Evolutionary conservation across 2,888 invertebrate species (phyloP).

Genomic region (Abrostola triplasia): DNA sequence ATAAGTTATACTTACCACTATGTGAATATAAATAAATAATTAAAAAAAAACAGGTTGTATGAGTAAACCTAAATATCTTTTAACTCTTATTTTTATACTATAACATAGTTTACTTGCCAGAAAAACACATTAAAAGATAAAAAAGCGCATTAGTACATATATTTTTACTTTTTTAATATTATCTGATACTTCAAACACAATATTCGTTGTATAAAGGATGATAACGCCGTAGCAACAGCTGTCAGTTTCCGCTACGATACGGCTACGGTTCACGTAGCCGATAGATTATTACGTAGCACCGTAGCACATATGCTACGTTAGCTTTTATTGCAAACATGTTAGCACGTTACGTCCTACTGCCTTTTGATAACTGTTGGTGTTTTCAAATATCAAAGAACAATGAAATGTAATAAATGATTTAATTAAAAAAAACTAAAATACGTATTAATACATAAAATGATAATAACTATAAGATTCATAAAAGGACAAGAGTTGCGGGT

Average conservation of each 20-base stretch:
- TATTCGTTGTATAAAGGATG: constrained; percentile 15
- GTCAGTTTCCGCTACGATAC: constrained; percentile 25
- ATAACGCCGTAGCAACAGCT: constrained; percentile 42
- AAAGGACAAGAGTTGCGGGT: too few species aligned
- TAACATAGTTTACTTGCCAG: too few species aligned
- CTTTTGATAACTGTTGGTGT: not conserved
- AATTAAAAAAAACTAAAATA: not conserved
- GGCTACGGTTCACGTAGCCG: constrained; percentile 35
- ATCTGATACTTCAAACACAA: constrained; percentile 11
- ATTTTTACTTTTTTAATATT: constrained; percentile 13
- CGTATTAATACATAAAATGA: too few species aligned
- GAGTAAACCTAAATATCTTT: too few species aligned
- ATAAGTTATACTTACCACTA: too few species aligned
- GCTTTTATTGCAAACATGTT: constrained; percentile 25
- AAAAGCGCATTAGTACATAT: not conserved
- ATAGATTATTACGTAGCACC: constrained; percentile 22
- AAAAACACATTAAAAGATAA: too few species aligned
- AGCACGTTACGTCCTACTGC: not conserved
- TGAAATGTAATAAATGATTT: not conserved
- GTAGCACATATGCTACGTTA: constrained; percentile 15
- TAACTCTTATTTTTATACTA: too few species aligned
- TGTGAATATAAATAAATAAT: too few species aligned
- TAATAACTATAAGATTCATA: too few species aligned
- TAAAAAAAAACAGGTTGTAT: too few species aligned
- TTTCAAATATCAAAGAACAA: not conserved